A percentile compares a stretch with the other conserved stretches of the same genome.
These are phyloP conservation scores for Psittacula echo DNA, from an alignment of 2,797 vertebrate species.

Conservation along the genomic window DNA sequence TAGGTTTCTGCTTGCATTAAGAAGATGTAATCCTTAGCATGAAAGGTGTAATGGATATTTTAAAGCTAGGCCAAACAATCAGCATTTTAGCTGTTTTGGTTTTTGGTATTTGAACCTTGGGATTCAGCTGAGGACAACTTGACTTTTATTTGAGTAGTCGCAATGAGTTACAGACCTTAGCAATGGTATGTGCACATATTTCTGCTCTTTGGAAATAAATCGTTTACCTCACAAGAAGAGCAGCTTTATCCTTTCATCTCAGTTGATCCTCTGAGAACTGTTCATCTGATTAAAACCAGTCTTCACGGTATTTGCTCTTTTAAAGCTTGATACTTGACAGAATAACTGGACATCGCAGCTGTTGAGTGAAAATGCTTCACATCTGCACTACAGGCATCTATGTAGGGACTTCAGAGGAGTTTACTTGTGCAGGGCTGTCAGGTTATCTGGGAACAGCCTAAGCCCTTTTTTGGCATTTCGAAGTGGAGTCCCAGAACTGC, in stretches of 20 bases:
- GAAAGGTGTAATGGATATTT: background rate
- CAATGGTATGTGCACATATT: background rate
- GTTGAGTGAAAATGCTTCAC: background rate
- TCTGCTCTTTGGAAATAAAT: background rate
- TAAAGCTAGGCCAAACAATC: background rate
- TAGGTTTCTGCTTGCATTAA: background rate
- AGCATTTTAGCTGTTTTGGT: background rate
- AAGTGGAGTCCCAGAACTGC: background rate
- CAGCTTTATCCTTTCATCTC: slow-evolving; percentile 11
- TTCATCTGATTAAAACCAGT: slow-evolving; percentile 21
- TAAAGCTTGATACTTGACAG: background rate
- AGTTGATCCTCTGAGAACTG: background rate
- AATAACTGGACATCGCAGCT: background rate
- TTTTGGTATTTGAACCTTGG: background rate
- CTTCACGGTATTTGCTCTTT: background rate
- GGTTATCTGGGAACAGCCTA: background rate
- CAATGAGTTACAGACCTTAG: background rate
- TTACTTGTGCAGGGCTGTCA: background rate
- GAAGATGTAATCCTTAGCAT: background rate
- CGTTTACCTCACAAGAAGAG: background rate
- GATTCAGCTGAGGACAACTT: background rate
- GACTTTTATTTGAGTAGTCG: background rate
- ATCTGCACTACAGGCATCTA: background rate
- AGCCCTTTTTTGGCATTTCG: background rate
- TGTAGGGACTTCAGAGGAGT: background rate